phyloP scores from a whole-genome alignment of 2,113 vertebrate genomes.

The Arizona elegans region DNA sequence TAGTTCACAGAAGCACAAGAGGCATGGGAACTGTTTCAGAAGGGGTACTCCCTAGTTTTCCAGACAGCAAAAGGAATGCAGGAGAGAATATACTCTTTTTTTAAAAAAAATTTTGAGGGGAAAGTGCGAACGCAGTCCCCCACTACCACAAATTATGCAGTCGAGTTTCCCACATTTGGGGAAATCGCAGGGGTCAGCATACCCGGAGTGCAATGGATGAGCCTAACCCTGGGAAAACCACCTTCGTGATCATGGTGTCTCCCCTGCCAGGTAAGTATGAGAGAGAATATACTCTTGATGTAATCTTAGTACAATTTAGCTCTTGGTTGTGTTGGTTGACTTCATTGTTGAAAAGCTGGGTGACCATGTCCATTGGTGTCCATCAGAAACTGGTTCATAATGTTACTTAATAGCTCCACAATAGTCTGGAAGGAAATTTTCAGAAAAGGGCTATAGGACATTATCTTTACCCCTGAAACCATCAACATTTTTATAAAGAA shows the following conservation, averaged over 20 bases:
- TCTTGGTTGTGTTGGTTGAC: not conserved
- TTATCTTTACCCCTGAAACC: not conserved
- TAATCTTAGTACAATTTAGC: not conserved
- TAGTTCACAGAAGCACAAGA: not conserved
- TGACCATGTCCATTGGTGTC: not conserved
- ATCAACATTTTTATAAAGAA: not conserved
- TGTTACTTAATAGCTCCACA: not conserved
- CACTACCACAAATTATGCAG: too few species aligned
- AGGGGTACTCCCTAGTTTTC: not conserved
- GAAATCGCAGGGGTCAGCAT: too few species aligned
- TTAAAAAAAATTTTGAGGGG: too few species aligned
- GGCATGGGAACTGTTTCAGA: not conserved
- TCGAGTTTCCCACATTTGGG: too few species aligned
- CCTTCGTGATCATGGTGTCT: too few species aligned
- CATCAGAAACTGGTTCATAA: not conserved
- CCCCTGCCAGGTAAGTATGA: too few species aligned
- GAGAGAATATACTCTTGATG: not conserved
- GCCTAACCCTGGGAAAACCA: too few species aligned
- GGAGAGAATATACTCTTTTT: not conserved
- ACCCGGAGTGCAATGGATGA: too few species aligned
- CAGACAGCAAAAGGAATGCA: not conserved
- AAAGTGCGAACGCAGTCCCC: too few species aligned
- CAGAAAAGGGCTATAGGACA: not conserved
- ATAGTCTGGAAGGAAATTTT: not conserved
- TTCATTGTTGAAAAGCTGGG: not conserved